Evolutionary conservation across 2,888 invertebrate species (phyloP).

Genomic region (Hyles lineata): DNA sequence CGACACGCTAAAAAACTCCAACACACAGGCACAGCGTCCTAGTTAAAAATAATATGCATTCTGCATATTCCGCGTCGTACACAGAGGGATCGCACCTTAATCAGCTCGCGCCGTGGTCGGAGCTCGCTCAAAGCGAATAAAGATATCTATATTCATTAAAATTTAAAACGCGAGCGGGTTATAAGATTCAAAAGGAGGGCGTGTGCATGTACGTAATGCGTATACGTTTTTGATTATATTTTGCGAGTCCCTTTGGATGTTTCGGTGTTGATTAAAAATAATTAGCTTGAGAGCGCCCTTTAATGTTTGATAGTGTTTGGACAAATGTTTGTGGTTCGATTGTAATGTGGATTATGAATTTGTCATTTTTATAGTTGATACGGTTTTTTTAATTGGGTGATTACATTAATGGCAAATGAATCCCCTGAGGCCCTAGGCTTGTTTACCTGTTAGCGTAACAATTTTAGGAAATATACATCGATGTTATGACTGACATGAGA

Average conservation of each 20-base stretch:
- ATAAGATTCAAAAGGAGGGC: slow-evolving; percentile 74
- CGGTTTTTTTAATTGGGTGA: too few relatives aligned
- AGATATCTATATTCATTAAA: slow-evolving; percentile 82
- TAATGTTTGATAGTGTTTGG: neutral
- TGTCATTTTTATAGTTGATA: too few relatives aligned
- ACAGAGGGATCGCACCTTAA: slow-evolving; percentile 48
- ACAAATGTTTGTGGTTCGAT: neutral
- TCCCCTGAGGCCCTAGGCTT: too few relatives aligned
- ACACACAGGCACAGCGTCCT: neutral
- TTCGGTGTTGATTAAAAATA: slow-evolving; percentile 30
- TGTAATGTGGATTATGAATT: neutral
- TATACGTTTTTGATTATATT: slow-evolving; percentile 32
- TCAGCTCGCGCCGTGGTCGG: slow-evolving; percentile 54
- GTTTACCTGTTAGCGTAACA: too few relatives aligned
- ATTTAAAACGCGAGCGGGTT: slow-evolving; percentile 79
- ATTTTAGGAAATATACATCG: too few relatives aligned
- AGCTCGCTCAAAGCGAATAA: slow-evolving; percentile 75
- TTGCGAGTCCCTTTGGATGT: slow-evolving; percentile 12
- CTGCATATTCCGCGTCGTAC: neutral
- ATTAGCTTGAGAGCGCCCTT: slow-evolving; percentile 3
- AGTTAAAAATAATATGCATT: slow-evolving; percentile 9
- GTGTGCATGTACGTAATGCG: slow-evolving; percentile 40
- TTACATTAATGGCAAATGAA: too few relatives aligned
- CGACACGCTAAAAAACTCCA: neutral
- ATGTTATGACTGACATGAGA: too few relatives aligned